phyloP scores from a whole-genome alignment of 2,888 invertebrate species.

The Drosophila parthenogenetica region DNA sequence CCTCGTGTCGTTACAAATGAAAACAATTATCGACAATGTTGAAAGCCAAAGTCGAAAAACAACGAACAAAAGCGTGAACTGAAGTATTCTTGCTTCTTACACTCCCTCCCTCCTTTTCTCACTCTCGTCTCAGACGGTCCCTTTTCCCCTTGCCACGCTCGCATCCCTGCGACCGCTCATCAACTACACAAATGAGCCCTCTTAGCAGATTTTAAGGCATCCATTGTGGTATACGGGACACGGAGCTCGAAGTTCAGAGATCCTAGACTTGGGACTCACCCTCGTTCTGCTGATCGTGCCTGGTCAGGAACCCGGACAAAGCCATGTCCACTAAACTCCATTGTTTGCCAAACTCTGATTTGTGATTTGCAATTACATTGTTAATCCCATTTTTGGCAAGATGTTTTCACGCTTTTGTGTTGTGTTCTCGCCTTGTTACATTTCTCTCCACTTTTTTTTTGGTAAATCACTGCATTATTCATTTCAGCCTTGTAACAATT shows the following conservation, averaged over 20 bases:
- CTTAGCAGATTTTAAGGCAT: conserved; percentile 51
- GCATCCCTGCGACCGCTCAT: neutral
- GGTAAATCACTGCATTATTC: conserved; percentile 35
- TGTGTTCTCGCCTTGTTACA: conserved; percentile 20
- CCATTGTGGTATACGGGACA: conserved; percentile 19
- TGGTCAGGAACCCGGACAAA: conserved; percentile 4
- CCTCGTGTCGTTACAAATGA: conserved; percentile 68
- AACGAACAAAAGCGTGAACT: conserved; percentile 53
- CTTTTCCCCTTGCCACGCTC: too few relatives aligned
- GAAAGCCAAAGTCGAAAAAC: conserved; percentile 67
- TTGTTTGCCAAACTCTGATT: conserved; percentile 55
- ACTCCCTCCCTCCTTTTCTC: neutral
- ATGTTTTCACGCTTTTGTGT: conserved; percentile 46
- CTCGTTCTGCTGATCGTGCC: conserved; percentile 9
- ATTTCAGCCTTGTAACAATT: neutral
- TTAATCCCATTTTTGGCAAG: conserved; percentile 67
- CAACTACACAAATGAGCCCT: conserved; percentile 57
- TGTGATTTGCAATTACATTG: conserved; percentile 73
- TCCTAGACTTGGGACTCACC: conserved; percentile 26
- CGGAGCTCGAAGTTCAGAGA: neutral
- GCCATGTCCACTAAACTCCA: conserved; percentile 21
- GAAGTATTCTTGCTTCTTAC: conserved; percentile 6
- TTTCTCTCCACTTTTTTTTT: conserved; percentile 24
- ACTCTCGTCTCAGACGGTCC: conserved; percentile 1
- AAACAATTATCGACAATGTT: conserved; percentile 70